Conservation (phyloP, 1,140 invertebrate species). For the Aphelinus certus region DNA sequence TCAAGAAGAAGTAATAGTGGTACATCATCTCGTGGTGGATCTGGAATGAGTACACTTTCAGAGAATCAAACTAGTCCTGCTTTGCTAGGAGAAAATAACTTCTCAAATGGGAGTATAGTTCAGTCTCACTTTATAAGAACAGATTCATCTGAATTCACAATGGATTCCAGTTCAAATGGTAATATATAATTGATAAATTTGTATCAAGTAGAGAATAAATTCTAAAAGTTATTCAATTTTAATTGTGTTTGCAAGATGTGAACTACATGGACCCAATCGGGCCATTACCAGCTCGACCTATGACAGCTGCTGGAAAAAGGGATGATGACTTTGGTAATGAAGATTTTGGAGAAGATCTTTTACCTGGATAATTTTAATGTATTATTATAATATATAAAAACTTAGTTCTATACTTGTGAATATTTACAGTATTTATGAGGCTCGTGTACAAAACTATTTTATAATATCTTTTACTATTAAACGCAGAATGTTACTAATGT, state of each 20-base stretch:
- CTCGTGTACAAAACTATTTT: neutral
- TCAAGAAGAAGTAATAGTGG: slow-evolving; percentile 69
- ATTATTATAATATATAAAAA: neutral
- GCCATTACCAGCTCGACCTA: slow-evolving; percentile 77
- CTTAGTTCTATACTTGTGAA: too few species aligned
- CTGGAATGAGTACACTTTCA: slow-evolving; percentile 66
- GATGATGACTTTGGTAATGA: slow-evolving; percentile 86
- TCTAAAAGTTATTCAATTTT: too few species aligned
- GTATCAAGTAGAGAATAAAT: too few species aligned
- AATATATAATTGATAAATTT: slow-evolving; percentile 39
- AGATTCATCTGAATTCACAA: slow-evolving; percentile 46
- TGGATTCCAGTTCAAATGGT: slow-evolving; percentile 43
- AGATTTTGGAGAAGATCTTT: slow-evolving; percentile 81
- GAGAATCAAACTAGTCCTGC: slow-evolving; percentile 60
- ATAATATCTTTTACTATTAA: neutral
- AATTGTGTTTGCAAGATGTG: slow-evolving; percentile 63
- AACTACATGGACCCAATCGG: slow-evolving; percentile 81
- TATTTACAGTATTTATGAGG: too few species aligned
- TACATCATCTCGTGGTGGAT: slow-evolving; percentile 68
- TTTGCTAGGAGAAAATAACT: slow-evolving; percentile 49
- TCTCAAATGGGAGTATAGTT: slow-evolving; percentile 45
- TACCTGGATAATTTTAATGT: slow-evolving; percentile 73
- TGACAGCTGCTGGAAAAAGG: slow-evolving; percentile 75
- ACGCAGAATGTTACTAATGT: too few species aligned
- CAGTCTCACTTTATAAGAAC: slow-evolving; percentile 35